phyloP scores from a whole-genome alignment of 2,113 vertebrate species.

The Eulemur rufifrons region DNA sequence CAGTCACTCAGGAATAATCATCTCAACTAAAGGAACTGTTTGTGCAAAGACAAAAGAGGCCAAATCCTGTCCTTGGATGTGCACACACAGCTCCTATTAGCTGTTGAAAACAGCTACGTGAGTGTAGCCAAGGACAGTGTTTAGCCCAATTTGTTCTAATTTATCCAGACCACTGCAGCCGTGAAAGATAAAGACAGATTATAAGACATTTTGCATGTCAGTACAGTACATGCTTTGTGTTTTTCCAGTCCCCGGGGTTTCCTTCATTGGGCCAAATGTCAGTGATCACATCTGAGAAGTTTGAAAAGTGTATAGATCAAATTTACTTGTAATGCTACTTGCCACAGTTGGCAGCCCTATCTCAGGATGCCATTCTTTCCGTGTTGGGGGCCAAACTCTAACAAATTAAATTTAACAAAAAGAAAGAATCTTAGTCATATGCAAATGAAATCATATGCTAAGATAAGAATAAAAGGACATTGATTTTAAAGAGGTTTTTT shows the following conservation, averaged over 20 bases:
- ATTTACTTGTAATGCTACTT: constrained; percentile 75
- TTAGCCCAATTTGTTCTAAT: constrained; percentile 77
- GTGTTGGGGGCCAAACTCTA: constrained; percentile 80
- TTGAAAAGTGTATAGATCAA: constrained; percentile 71
- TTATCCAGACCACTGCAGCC: constrained; percentile 72
- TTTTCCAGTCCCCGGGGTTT: constrained; percentile 64
- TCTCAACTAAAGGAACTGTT: constrained; percentile 61
- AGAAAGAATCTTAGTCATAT: constrained; percentile 83
- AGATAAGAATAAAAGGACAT: constrained; percentile 83
- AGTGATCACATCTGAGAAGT: constrained; percentile 79
- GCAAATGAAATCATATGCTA: constrained; percentile 86
- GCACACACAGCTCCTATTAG: constrained; percentile 74
- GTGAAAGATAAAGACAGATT: constrained; percentile 67
- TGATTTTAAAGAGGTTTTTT: constrained; percentile 80
- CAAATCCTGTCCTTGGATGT: constrained; percentile 73
- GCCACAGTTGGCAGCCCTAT: constrained; percentile 71
- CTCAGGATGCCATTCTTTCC: constrained; percentile 80
- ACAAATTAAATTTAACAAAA: constrained; percentile 84
- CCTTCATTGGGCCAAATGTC: constrained; percentile 78
- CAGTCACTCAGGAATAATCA: constrained; percentile 65
- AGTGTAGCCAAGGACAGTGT: constrained; percentile 57
- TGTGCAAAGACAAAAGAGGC: constrained; percentile 66
- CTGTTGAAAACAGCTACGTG: constrained; percentile 64
- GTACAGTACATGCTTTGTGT: constrained; percentile 31
- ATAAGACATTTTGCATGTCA: constrained; percentile 65